phyloP scores from a whole-genome alignment of 1,140 invertebrate genomes.

The Trichogramma pretiosum region DNA sequence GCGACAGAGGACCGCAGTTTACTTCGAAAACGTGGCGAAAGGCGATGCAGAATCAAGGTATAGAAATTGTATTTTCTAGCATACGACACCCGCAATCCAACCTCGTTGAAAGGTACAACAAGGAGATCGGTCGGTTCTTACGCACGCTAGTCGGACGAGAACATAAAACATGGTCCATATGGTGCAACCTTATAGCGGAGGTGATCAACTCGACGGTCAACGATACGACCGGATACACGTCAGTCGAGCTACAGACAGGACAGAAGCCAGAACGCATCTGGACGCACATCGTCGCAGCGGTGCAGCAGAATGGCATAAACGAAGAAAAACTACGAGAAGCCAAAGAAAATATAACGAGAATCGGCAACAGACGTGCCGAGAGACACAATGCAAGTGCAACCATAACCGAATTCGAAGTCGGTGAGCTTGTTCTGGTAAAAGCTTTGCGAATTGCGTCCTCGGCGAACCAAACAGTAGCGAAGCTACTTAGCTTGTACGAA shows the following conservation, averaged over 20 bases:
- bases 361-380: no score
- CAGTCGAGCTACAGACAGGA: neutral
- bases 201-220: neutral
- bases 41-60: neutral
- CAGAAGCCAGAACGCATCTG: no score
- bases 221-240: neutral
- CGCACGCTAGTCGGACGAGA: neutral
- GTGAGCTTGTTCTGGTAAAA: no score
- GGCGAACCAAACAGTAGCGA: no score
- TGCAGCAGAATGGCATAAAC: no score
- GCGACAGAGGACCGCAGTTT: constrained; percentile 2
- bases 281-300: no score
- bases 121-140: constrained; percentile 1
- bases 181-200: neutral
- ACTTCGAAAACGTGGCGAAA: neutral
- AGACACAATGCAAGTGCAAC: no score
- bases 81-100: constrained; percentile 8
- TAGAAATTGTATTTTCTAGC: neutral
- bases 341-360: no score
- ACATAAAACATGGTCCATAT: neutral
- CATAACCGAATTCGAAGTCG: no score
- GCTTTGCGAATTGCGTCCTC: no score
- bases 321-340: no score
- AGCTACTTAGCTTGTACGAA: no score
- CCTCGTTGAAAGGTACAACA: neutral